Base-by-base conservation (phyloP, 2,888 invertebrate genomes). In the Chalcosyrphus nemorum region DNA sequence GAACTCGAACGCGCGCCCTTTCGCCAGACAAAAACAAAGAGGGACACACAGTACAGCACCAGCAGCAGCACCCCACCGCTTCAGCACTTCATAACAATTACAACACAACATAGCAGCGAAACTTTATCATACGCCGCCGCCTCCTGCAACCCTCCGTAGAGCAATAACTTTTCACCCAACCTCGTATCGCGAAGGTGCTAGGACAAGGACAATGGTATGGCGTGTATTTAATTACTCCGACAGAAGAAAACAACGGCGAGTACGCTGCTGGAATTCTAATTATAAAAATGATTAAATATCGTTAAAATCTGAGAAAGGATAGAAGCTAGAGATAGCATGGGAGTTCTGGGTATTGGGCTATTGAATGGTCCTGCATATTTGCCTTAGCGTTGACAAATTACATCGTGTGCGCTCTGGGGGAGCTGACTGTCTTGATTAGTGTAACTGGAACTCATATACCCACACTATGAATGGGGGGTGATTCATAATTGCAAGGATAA, bases 231-330 rank as follows among this genome's bases (percentile, higher is more conserved):
- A 80, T 80, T 80, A 80, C 61, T 59, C 27, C 43, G 13, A 35
- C 21, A 61, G 66, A 45, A 57, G 66, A 66, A 66, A 54, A 52
- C 66, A 72, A 80, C 65, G 59, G 80, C 57, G 50, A 50, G 65
- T 65, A 72, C 54, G 72, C 61, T 72, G 11, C 66, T 66, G 61
- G 80, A 80, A 80, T 80, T 59, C 66, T 80, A 66, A 80, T 80
- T 80, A 80, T 61, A 72, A 54, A 72, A 45, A 72, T 80, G 59
- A 80, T 80, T 72, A 80, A 80, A 80, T 80, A 72, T 66, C 65
- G 61, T 80, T 66, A 66, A 80, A 72, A 80, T 72, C 66, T 66
- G 66, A 32, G 45, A 66, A 7, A 45, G 80, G 47, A 72, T 66
- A 72, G 59, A 5, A 19, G 56, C 35, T n/a, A 38, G 38, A 19